Evolutionary conservation across 2,888 invertebrate genomes (phyloP).

Genomic region (Lissonota sp.): DNA sequence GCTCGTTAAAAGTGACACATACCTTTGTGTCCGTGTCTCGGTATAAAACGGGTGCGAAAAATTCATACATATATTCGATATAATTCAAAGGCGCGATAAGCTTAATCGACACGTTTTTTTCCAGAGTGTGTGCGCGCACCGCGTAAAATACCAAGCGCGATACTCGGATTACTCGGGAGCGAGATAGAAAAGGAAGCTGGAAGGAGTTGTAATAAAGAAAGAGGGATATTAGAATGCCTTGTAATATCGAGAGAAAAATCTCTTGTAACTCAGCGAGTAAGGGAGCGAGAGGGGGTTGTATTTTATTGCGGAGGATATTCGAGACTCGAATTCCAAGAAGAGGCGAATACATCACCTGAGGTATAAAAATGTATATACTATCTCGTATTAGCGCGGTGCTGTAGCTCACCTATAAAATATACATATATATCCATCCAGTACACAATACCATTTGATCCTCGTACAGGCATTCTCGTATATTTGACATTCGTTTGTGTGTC

Average conservation of each 20-base stretch:
- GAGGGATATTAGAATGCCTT: conserved; percentile 38
- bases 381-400: conserved; percentile 20
- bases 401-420: conserved; percentile 14
- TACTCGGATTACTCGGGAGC: conserved; percentile 57
- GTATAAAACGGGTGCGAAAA: conserved; percentile 35
- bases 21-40: conserved; percentile 4
- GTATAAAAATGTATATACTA: conserved; percentile 6
- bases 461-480: conserved; percentile 35
- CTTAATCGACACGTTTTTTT: conserved; percentile 56
- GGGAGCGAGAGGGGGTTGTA: conserved; percentile 21
- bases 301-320: conserved; percentile 64
- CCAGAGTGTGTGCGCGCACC: neutral
- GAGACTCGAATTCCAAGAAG: conserved; percentile 64
- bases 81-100: conserved; percentile 53
- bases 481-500: conserved; percentile 14
- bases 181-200: conserved; percentile 25
- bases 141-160: conserved; percentile 41
- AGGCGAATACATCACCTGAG: conserved; percentile 58
- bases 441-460: conserved; percentile 54
- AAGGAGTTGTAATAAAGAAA: conserved; percentile 50
- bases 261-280: neutral
- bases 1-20: conserved; percentile 45
- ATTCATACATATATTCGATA: conserved; percentile 48
- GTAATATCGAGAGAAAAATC: conserved; percentile 37
- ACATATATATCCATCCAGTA: conserved; percentile 18